A percentile compares a stretch with the other conserved stretches of the same genome.
These are phyloP conservation scores for Clarias platycephalus DNA, from an alignment of 2,797 vertebrate genomes.

Conservation along the genomic window DNA sequence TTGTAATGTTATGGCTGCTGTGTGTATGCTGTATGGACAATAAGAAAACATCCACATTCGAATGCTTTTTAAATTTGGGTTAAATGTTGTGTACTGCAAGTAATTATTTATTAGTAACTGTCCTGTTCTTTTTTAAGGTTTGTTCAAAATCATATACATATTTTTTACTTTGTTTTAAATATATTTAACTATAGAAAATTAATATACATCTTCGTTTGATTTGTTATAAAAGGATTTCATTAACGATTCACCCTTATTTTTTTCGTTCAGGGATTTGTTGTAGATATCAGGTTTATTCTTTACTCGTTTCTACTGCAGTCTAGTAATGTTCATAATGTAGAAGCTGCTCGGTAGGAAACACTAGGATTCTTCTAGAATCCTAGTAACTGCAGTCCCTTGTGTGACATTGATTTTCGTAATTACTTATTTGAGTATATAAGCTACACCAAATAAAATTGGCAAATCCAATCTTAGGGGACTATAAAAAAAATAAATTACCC, in stretches of 20 bases:
- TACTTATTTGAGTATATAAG: constrained; percentile 31
- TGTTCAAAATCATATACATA: neutral
- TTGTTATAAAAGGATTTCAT: neutral
- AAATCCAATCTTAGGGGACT: neutral
- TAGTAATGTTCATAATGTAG: neutral
- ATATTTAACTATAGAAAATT: neutral
- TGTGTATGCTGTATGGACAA: neutral
- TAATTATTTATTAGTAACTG: neutral
- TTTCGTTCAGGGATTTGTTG: neutral
- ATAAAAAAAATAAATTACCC: neutral
- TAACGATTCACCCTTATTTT: neutral
- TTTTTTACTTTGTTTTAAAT: neutral
- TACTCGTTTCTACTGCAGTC: neutral
- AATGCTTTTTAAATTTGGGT: neutral
- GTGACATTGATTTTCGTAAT: constrained; percentile 17
- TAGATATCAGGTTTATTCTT: neutral
- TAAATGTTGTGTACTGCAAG: neutral
- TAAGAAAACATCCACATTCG: neutral
- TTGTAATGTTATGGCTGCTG: too few species aligned
- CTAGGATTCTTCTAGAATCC: neutral
- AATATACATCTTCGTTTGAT: neutral
- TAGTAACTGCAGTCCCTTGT: constrained; percentile 11
- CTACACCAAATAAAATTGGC: neutral
- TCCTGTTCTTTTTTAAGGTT: neutral
- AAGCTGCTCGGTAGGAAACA: neutral